Evolutionary conservation across 2,113 vertebrate species (phyloP), one percentile per base, ranked within the genome.

Genomic region (Dasypus novemcinctus): DNA sequence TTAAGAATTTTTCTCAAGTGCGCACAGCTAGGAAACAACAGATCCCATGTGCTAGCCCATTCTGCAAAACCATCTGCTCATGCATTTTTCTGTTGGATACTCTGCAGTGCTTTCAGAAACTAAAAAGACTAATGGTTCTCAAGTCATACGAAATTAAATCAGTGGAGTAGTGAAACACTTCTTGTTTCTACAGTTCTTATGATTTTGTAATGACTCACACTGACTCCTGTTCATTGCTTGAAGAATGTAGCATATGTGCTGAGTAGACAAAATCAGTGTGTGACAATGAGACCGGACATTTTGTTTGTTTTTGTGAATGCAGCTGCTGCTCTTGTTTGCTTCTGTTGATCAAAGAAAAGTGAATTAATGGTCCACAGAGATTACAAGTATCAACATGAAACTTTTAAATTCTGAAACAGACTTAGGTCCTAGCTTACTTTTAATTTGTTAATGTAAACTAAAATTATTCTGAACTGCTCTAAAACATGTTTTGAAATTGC

Each of bases 231-330:
- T 78, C 49, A 68, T 91, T 63, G 68, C 29, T 52, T 71, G 46
- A 69, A 61, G 57, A 96, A 96, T 57, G 68, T 20, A 52, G 9
- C 21, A 66, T 79, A 85, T 90, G 74, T 83, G 85, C 38, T 87
- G 74, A 92, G 49, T 25, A 29, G 43, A 54, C 36, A 69, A 78
- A 93, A 79, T 2, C 46, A 5, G 4, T 17, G 4, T 3, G 27
- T 13, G 43, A 21, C 5, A 63, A 27, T 9, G 23, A 43, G 18
- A 36, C 15, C 75, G 33, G 13, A 2, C 0, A 43, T 63, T 66
- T 78, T 29, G 12, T 75, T 90, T 95, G 4, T 27, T 92, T 87
- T 94, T 59, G 20, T 43, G 27, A 14, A 46, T 78, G 33, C 5
- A 84, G 27, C 12, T 68, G 43, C 72, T 86, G 3, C 31, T 87